phyloP scores from a whole-genome alignment of 2,888 invertebrate genomes.

The Stenchaetothrips biformis region DNA sequence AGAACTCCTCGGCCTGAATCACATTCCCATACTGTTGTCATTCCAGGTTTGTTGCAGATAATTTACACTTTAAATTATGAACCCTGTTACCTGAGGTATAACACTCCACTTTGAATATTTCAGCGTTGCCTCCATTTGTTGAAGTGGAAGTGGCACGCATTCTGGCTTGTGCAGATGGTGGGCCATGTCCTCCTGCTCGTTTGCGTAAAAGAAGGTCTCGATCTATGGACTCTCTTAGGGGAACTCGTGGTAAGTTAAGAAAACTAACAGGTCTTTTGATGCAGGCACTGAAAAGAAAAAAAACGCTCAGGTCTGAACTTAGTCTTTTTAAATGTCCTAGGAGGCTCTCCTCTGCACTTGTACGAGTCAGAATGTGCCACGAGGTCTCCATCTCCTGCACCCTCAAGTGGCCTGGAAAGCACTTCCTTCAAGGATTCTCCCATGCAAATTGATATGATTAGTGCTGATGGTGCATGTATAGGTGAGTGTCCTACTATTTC shows the following conservation, averaged over 20 bases:
- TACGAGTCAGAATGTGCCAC: slow-evolving; percentile 42
- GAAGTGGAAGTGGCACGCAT: slow-evolving; percentile 38
- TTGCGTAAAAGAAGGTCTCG: slow-evolving; percentile 37
- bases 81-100: slow-evolving; percentile 43
- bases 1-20: not conserved
- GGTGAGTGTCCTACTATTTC: slow-evolving; percentile 43
- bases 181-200: not conserved
- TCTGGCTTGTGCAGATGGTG: slow-evolving; percentile 31
- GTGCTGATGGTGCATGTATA: slow-evolving; percentile 56
- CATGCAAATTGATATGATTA: slow-evolving; percentile 73
- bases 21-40: slow-evolving; percentile 34
- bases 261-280: not conserved
- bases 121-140: slow-evolving; percentile 36
- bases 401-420: slow-evolving; percentile 82
- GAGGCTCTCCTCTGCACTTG: not conserved
- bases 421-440: slow-evolving; percentile 77
- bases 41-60: slow-evolving; percentile 35
- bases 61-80: too few species aligned
- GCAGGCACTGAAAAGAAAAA: not conserved
- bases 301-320: not conserved
- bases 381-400: slow-evolving; percentile 81
- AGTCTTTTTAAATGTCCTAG: not conserved
- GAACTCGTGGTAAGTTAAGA: slow-evolving; percentile 36
- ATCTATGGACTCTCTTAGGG: slow-evolving; percentile 42
- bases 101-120: slow-evolving; percentile 7